These are phyloP conservation scores for Lepidocolaptes lacrymiger DNA, from an alignment of 2,797 vertebrate genomes.

Conservation along the genomic window DNA sequence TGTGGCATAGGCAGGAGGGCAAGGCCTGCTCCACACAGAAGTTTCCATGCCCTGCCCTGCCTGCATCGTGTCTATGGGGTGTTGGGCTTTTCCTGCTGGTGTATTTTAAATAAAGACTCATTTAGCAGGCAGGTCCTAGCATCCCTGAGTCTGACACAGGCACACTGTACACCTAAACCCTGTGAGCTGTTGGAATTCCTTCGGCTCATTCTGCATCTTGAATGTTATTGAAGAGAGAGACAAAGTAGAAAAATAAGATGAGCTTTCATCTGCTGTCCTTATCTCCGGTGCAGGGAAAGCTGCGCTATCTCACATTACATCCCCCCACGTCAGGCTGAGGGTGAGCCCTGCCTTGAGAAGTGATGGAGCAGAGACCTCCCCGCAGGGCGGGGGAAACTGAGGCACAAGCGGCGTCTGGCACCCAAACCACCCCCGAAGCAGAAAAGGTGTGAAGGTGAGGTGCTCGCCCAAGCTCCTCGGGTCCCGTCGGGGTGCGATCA, in stretches of 20 bases:
- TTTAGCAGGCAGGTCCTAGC: not conserved
- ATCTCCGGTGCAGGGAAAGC: not conserved
- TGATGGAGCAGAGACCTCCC: not conserved
- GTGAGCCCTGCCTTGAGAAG: not conserved
- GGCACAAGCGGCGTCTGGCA: not conserved
- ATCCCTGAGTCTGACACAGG: accelerated
- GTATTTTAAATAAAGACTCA: not conserved
- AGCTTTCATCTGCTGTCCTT: not conserved
- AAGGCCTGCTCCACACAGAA: not conserved
- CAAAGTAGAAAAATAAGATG: not conserved
- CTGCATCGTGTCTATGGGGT: accelerated
- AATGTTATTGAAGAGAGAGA: not conserved
- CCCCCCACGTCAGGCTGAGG: not conserved
- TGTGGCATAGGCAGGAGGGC: accelerated
- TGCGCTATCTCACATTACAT: accelerated
- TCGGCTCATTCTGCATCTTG: not conserved
- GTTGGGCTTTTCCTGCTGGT: not conserved
- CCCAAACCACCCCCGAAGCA: not conserved
- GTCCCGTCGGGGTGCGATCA: not conserved
- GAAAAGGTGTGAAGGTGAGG: not conserved
- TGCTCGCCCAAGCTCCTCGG: not conserved
- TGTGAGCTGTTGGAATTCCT: not conserved
- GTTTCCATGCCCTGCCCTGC: not conserved
- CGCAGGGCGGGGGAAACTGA: not conserved
- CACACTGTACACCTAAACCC: accelerated